Evolutionary conservation across 2,888 invertebrate genomes (phyloP), one percentile per base, ranked within the genome.

Genomic region (Coecobrya sp.): DNA sequence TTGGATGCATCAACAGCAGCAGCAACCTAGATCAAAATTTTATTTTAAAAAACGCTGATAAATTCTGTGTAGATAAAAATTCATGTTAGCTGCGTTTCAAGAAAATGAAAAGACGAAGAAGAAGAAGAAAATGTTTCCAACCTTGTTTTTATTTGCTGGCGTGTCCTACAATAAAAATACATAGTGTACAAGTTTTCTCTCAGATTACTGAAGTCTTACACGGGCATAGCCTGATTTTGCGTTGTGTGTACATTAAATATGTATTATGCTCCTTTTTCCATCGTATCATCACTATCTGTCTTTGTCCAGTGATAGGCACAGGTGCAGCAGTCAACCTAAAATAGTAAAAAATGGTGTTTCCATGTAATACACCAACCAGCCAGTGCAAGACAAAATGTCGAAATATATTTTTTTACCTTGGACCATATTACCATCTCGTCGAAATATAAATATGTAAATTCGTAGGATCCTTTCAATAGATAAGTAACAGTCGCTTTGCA

Each of bases 371-470:
- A 42, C 42, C 45, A 45, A 22, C 16, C 25, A n/a, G 36, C 25
- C n/a, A n/a, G 19, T n/a, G n/a, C n/a, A n/a, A n/a, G 27, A 25
- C 25, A 10, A 62, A 27, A 62, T 59, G 1, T 22, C 62, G 7
- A 62, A 62, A 62, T 22, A 19, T 19, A n/a, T n/a, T n/a, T n/a
- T n/a, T 55, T n/a, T 55, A 30, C 65, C 30, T 30, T 7, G 7
- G 16, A 62, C 62, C 22, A 65, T 30, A 30, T 4, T n/a, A 27
- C 27, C n/a, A 68, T 10, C 68, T 19, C 73, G 19, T 11, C 11
- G 73, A 76, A 13, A n/a, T n/a, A n/a, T n/a, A n/a, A 76, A 45
- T 76, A 76, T 76, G 73, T 76, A 76, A 76, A 76, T 19, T 76
- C 42, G 73, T 11, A n/a, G 42, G 65, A 65, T 65, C 16, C 30